A percentile compares a stretch with the other conserved stretches of the same genome.
Conservation (phyloP, 2,113 vertebrate genomes). For the Hyaena hyaena region DNA sequence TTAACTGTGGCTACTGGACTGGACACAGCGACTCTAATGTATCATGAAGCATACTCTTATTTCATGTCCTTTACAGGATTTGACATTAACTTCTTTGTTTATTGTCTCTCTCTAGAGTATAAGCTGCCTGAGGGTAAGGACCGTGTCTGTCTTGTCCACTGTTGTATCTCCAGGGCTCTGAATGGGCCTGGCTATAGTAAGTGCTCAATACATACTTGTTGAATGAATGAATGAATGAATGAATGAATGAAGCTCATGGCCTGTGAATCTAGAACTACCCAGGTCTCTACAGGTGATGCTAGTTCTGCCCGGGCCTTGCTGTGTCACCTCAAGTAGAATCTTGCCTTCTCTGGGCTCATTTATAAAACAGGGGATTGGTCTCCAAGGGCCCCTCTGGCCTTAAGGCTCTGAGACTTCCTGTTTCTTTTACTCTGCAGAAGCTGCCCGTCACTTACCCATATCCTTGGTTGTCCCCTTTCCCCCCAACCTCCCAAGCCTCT, state of each 20-base stretch:
- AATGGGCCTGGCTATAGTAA: neutral
- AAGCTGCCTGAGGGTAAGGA: neutral
- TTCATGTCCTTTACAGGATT: neutral
- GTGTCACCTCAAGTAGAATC: neutral
- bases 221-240: neutral
- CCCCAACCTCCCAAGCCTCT: neutral
- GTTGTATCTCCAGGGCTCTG: neutral
- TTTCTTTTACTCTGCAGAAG: neutral
- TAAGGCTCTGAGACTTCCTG: neutral
- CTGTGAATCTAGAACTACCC: neutral
- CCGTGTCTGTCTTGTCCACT: neutral
- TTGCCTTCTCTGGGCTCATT: conserved; percentile 15
- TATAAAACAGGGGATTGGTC: neutral
- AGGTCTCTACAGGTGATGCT: neutral
- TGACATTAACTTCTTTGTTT: neutral
- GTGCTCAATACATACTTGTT: neutral
- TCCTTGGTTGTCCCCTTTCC: neutral
- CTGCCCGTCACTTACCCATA: neutral
- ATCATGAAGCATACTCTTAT: neutral
- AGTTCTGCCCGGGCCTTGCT: neutral
- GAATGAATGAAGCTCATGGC: neutral
- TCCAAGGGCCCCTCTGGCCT: neutral
- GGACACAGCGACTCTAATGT: neutral
- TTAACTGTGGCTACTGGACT: neutral
- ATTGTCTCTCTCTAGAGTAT: neutral